phyloP scores from a whole-genome alignment of 2,888 invertebrate species.

The Drepana falcataria region DNA sequence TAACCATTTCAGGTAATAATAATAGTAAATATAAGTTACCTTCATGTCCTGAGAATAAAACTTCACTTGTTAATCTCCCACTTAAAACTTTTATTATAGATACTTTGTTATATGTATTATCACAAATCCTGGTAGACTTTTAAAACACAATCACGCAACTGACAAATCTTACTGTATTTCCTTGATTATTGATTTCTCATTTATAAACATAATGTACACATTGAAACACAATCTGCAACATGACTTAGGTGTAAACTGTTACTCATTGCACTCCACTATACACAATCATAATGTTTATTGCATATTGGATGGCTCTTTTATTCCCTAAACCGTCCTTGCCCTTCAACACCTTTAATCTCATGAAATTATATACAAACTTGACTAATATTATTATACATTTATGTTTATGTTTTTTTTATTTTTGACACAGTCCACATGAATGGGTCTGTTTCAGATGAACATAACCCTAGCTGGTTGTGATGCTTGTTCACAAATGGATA shows the following conservation, averaged over 20 bases:
- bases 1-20: too few relatives aligned
- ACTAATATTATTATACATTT: constrained; percentile 75
- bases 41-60: constrained; percentile 68
- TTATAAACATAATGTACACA: constrained; percentile 77
- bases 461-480: constrained; percentile 51
- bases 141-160: constrained; percentile 83
- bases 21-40: constrained; percentile 47
- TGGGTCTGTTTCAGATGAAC: constrained; percentile 40
- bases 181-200: constrained; percentile 75
- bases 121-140: constrained; percentile 87
- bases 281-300: constrained; percentile 74
- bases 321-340: constrained; percentile 67
- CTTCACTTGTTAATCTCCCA: constrained; percentile 76
- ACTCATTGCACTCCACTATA: constrained; percentile 67
- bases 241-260: constrained; percentile 72
- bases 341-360: constrained; percentile 71
- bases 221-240: constrained; percentile 73
- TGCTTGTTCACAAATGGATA: constrained; percentile 33
- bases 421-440: constrained; percentile 37
- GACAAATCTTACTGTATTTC: constrained; percentile 75
- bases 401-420: constrained; percentile 35
- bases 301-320: constrained; percentile 75
- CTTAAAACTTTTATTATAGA: constrained; percentile 80
- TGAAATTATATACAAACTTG: constrained; percentile 76
- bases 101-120: constrained; percentile 85